Conservation (phyloP, 2,797 vertebrate species). For the Crenuchus spilurus region DNA sequence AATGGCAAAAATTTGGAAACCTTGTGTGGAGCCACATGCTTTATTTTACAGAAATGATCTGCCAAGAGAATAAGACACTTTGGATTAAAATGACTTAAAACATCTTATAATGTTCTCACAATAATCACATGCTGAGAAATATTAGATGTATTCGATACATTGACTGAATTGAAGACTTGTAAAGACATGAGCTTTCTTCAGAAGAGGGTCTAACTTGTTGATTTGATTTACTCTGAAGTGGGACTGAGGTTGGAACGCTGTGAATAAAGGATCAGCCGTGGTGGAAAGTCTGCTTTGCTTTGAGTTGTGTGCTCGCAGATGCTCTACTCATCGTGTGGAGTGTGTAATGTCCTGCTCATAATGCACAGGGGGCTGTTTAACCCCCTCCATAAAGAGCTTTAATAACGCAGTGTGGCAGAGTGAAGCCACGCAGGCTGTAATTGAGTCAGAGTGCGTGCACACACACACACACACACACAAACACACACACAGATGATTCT, state of each 20-base stretch:
- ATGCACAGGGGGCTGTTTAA: conserved; percentile 20
- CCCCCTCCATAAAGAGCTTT: conserved; percentile 16
- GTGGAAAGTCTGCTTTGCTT: neutral
- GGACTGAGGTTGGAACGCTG: neutral
- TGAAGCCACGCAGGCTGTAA: conserved; percentile 21
- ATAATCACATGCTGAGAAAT: too few species aligned
- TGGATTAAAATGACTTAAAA: too few species aligned
- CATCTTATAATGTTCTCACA: too few species aligned
- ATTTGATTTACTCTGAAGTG: neutral
- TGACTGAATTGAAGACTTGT: neutral
- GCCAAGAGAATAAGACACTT: too few species aligned
- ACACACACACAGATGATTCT: conserved; percentile 21
- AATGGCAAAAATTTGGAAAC: too few species aligned
- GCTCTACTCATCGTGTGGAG: neutral
- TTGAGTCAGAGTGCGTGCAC: conserved; percentile 10
- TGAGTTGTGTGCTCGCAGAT: neutral
- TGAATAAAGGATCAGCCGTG: neutral
- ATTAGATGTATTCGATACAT: too few species aligned
- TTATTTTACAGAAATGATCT: too few species aligned
- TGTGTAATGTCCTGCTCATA: conserved; percentile 7
- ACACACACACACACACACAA: neutral
- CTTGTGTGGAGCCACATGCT: too few species aligned
- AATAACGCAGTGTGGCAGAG: conserved; percentile 33
- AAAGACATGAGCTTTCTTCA: too few species aligned
- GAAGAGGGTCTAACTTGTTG: neutral